Base-by-base conservation (phyloP, 1,140 invertebrate species). In the Lithobius niger region DNA sequence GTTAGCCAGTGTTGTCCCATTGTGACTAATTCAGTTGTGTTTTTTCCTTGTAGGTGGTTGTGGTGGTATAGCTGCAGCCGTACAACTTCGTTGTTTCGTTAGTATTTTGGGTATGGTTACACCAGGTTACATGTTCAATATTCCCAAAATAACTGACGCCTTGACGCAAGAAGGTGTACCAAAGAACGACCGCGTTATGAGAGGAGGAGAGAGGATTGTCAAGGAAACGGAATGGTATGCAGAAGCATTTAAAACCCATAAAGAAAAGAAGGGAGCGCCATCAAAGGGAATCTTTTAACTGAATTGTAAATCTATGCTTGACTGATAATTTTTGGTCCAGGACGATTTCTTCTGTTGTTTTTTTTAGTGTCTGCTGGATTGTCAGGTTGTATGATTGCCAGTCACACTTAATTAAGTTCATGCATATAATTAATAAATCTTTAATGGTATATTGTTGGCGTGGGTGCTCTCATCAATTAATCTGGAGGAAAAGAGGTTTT, bases 41-140 rank as follows among this genome's bases (percentile, higher is more conserved):
- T 58, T 2, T 62, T 56, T 60, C 25, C 57, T 59, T 65, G 16
- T 36, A 75, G 74, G 73, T 52, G 59, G 59, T 1, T 72, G 64
- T 60, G 75, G 74, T 22, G 75, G 75, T 1, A 64, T 72, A 47
- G 62, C 72, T 28, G 72, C 71, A 36, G 68, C 67, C 16, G 67
- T 72, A 57, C 60, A 73, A 28, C 60, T 74, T 1, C 63, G 72
- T 24, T 60, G 66, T 3, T 67, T 74, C 53, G 59, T 72, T 1
- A 66, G 66, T 54, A 74, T 76, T 60, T 60, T 77, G 2, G 74
- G 74, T 26, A 69, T 71, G 65, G 54, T 76, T 1, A 67, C 67
- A 54, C 63, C 69, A 1, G 71, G 72, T 13, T 66, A 66, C 36
- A 68, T 68, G 42, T 68, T 70, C 53, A 59, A 59, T 10, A 72